Conservation (phyloP, 2,888 invertebrate genomes). For the Agrochola circellaris region DNA sequence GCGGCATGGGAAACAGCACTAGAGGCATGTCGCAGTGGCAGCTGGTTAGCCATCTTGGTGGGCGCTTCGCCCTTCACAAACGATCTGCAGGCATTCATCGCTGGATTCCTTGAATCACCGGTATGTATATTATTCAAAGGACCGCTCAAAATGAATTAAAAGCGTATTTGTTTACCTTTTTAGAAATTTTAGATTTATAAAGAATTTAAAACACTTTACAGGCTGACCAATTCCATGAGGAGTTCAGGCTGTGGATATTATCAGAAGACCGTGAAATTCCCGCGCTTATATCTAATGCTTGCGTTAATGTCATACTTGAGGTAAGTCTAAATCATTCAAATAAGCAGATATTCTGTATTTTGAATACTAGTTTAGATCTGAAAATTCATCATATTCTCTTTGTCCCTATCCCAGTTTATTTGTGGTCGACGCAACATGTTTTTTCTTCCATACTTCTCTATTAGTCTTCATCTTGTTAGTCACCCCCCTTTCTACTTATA, state of each 20-base stretch:
- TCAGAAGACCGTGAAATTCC: slow-evolving; percentile 96
- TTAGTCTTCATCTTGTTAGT: too few species aligned
- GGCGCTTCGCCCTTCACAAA: slow-evolving; percentile 83
- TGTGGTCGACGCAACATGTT: too few species aligned
- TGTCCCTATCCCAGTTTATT: too few species aligned
- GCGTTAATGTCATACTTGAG: slow-evolving; percentile 92
- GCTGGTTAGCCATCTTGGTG: slow-evolving; percentile 82
- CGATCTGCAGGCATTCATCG: slow-evolving; percentile 79
- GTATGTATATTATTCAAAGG: slow-evolving; percentile 60
- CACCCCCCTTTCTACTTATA: too few species aligned
- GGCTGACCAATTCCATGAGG: slow-evolving; percentile 78
- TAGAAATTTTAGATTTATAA: too few species aligned
- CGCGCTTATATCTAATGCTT: slow-evolving; percentile 93
- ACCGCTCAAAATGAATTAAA: background rate
- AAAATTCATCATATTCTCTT: too few species aligned
- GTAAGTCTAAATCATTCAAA: slow-evolving; percentile 68
- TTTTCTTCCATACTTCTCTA: too few species aligned
- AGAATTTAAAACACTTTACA: slow-evolving; percentile 68
- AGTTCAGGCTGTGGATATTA: slow-evolving; percentile 94
- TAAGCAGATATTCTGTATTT: background rate
- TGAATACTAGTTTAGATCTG: background rate
- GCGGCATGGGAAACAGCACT: slow-evolving; percentile 77
- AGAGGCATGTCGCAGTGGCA: slow-evolving; percentile 74
- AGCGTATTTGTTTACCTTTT: background rate
- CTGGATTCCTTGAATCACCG: slow-evolving; percentile 69